A percentile compares a stretch with the other conserved stretches of the same genome.
Conservation (phyloP, 2,888 invertebrate genomes). For the Argyra leucocephala region DNA sequence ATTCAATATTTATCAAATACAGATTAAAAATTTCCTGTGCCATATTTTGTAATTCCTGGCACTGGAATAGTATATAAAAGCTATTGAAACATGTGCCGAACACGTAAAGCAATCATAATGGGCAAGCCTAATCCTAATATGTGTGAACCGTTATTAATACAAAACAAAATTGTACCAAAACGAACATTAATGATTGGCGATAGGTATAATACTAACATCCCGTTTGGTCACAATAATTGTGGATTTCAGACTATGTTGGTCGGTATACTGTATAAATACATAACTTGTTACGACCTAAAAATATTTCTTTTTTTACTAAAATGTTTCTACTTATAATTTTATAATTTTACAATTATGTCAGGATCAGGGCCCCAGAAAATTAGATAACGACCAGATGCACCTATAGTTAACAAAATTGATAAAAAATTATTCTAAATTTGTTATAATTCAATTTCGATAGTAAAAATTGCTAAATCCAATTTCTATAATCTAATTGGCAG, state of each 20-base stretch:
- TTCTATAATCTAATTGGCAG: no score
- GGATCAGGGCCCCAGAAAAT: no score
- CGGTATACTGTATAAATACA: conserved; percentile 74
- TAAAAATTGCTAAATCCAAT: no score
- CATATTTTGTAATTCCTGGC: conserved; percentile 64
- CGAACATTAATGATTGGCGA: conserved; percentile 53
- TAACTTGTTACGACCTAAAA: no score
- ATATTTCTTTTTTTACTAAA: no score
- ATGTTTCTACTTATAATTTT: no score
- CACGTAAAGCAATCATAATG: conserved; percentile 63
- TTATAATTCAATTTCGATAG: no score
- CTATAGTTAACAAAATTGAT: no score
- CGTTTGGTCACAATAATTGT: conserved; percentile 77
- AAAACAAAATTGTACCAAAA: conserved; percentile 62
- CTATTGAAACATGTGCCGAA: conserved; percentile 77
- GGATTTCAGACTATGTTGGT: conserved; percentile 84
- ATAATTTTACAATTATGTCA: no score
- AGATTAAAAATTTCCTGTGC: conserved; percentile 74
- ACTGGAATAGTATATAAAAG: conserved; percentile 79
- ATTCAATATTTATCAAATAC: conserved; percentile 79
- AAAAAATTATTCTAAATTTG: no score
- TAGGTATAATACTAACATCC: conserved; percentile 78
- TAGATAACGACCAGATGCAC: no score
- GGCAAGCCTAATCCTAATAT: conserved; percentile 86
- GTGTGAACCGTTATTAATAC: conserved; percentile 58